A percentile compares a stretch with the other conserved stretches of the same genome.
Evolutionary conservation across 2,888 invertebrate species (phyloP).

Genomic region (Magallana nippona): DNA sequence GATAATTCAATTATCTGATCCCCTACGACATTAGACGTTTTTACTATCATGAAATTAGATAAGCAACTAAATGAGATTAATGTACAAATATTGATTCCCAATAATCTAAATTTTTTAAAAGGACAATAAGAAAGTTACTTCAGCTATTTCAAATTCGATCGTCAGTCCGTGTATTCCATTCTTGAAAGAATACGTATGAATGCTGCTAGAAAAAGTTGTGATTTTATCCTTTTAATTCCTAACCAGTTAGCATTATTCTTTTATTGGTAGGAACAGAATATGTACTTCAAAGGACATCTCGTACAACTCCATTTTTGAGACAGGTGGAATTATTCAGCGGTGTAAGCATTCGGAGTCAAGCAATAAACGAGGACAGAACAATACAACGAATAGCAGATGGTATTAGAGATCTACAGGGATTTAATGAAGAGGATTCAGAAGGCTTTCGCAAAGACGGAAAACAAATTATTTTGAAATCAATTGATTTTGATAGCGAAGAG

Average conservation of each 20-base stretch:
- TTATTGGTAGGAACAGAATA: neutral
- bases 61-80: no score
- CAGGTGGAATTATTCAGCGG: slow-evolving; percentile 2
- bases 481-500: neutral
- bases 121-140: no score
- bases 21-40: no score
- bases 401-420: neutral
- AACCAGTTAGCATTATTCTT: neutral
- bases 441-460: neutral
- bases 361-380: neutral
- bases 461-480: neutral
- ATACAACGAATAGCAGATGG: neutral
- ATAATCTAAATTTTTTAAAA: no score
- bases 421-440: neutral
- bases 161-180: no score
- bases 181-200: no score
- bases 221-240: no score
- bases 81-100: no score
- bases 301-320: neutral
- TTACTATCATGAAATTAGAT: no score
- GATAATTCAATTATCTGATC: no score
- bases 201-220: no score
- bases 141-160: no score
- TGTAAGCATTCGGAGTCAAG: neutral
- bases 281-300: neutral